These are phyloP conservation scores for Polyommatus iphigenia DNA, from an alignment of 2,888 invertebrate species.

Conservation along the genomic window DNA sequence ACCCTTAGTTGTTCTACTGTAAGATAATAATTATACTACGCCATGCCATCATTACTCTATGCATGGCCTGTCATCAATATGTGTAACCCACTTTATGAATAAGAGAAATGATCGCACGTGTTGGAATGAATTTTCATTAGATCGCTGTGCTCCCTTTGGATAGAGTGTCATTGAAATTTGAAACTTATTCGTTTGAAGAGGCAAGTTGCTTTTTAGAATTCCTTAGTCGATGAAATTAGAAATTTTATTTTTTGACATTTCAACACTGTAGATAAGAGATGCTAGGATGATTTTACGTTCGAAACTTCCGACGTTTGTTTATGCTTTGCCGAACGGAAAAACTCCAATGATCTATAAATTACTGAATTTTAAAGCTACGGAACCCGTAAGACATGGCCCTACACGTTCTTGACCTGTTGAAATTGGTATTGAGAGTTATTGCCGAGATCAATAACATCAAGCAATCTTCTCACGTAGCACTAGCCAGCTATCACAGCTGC, in stretches of 20 bases:
- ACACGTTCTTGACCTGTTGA: constrained; percentile 1
- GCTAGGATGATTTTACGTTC: no score
- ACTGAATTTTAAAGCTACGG: not conserved
- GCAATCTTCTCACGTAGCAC: not conserved
- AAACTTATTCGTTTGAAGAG: not conserved
- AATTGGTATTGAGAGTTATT: constrained; percentile 16
- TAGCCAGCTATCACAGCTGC: constrained; percentile 1
- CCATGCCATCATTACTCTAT: not conserved
- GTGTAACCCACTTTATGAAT: not conserved
- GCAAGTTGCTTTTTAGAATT: not conserved
- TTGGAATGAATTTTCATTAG: not conserved
- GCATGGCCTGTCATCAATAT: not conserved
- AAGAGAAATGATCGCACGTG: constrained; percentile 1
- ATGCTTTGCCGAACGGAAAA: no score
- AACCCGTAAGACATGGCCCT: not conserved
- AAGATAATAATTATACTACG: not conserved
- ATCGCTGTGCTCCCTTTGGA: not conserved
- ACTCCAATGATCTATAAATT: no score
- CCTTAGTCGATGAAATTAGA: not conserved
- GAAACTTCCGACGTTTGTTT: no score
- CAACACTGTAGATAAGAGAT: no score
- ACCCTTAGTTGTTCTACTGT: no score
- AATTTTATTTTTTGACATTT: no score
- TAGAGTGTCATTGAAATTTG: not conserved
- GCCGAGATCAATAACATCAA: constrained; percentile 9